phyloP scores from a whole-genome alignment of 2,797 vertebrate species.

The Enoplosus armatus region DNA sequence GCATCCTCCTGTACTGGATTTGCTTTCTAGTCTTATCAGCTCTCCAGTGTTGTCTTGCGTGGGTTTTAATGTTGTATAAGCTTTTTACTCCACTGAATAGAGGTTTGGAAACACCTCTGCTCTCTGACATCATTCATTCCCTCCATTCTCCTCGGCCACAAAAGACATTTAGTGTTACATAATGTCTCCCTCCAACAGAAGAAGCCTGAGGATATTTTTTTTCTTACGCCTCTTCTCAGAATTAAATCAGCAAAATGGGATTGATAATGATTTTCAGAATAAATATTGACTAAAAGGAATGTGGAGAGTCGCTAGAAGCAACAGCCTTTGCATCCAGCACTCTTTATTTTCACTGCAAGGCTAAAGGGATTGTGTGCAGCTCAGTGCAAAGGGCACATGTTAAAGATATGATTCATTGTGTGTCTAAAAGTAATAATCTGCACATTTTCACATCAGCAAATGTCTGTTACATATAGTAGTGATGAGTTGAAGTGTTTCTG shows the following conservation, averaged over 20 bases:
- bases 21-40: constrained; percentile 37
- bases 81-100: constrained; percentile 46
- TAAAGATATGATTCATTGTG: not conserved
- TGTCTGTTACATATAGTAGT: not conserved
- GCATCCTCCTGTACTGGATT: not conserved
- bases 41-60: constrained; percentile 26
- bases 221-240: constrained; percentile 15
- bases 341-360: not conserved
- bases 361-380: not conserved
- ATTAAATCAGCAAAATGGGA: constrained; percentile 39
- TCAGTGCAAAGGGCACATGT: not conserved
- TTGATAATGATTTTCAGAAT: constrained; percentile 50
- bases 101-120: constrained; percentile 62
- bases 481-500: not conserved
- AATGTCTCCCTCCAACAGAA: constrained; percentile 30
- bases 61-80: constrained; percentile 54
- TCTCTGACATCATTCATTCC: constrained; percentile 53
- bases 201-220: constrained; percentile 21
- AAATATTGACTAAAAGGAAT: constrained; percentile 32
- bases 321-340: not conserved
- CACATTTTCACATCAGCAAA: not conserved
- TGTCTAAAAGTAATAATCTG: not conserved
- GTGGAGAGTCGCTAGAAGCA: not conserved
- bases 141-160: constrained; percentile 45
- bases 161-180: constrained; percentile 46